These are phyloP conservation scores for Drosophila sechellia DNA, from an alignment of 1,140 invertebrate species.

Conservation along the genomic window DNA sequence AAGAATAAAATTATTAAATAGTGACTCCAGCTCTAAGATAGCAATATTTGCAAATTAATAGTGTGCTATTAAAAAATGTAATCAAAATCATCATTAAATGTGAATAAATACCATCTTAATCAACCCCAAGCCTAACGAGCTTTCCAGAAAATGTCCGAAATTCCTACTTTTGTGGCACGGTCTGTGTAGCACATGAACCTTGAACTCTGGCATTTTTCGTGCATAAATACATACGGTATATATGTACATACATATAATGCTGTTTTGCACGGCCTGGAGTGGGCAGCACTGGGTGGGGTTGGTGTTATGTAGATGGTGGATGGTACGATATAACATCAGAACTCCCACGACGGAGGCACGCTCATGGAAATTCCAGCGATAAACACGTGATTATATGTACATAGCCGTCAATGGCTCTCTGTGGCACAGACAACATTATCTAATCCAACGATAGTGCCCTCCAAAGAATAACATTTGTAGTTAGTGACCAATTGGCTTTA, in stretches of 20 bases:
- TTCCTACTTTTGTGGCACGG: constrained; percentile 10
- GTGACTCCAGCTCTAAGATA: too few species aligned
- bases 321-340: constrained; percentile 25
- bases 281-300: constrained; percentile 15
- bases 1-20: too few species aligned
- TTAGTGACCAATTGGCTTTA: constrained; percentile 19
- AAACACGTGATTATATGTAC: constrained; percentile 79
- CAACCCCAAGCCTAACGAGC: not conserved
- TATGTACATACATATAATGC: constrained; percentile 11
- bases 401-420: constrained; percentile 44
- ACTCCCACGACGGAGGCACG: constrained; percentile 64
- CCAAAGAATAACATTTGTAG: constrained; percentile 19
- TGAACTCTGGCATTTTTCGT: constrained; percentile 71
- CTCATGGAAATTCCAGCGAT: constrained; percentile 71
- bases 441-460: constrained; percentile 36
- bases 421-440: constrained; percentile 26
- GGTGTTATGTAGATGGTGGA: constrained; percentile 24
- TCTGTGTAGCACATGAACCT: constrained; percentile 49
- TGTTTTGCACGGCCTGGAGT: constrained; percentile 2
- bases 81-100: too few species aligned
- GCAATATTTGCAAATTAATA: too few species aligned
- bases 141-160: not conserved
- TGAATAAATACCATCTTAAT: too few species aligned
- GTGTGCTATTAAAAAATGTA: too few species aligned
- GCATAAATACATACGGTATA: constrained; percentile 37